A percentile compares a stretch with the other conserved stretches of the same genome.
Conservation (phyloP, 1,140 invertebrate species). For the Conus betulinus region DNA sequence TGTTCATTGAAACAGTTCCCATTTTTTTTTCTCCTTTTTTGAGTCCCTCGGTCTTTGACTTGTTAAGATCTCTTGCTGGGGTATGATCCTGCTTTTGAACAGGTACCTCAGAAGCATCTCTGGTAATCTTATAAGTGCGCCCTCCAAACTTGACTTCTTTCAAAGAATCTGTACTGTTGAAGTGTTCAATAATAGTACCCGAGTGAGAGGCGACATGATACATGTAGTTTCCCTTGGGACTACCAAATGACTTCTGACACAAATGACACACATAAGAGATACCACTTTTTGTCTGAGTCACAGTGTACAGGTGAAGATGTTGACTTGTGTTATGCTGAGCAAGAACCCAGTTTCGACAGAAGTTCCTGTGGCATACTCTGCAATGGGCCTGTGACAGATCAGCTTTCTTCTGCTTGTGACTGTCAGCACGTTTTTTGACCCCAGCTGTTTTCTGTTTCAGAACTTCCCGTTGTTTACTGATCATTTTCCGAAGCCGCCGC, state of each 20-base stretch:
- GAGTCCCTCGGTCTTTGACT: neutral
- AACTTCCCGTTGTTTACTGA: neutral
- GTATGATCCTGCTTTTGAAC: neutral
- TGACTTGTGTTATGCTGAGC: constrained; percentile 45
- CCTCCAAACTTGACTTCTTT: neutral
- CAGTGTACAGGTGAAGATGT: constrained; percentile 43
- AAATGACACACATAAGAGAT: constrained; percentile 43
- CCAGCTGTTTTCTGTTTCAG: neutral
- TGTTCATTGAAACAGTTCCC: neutral
- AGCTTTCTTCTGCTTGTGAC: neutral
- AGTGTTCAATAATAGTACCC: constrained; percentile 32
- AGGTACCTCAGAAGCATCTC: neutral
- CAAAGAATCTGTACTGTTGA: neutral
- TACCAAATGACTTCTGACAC: constrained; percentile 38
- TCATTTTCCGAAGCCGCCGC: neutral
- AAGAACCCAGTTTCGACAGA: constrained; percentile 28
- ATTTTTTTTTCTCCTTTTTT: neutral
- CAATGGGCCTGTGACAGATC: constrained; percentile 4
- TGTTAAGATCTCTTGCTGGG: neutral
- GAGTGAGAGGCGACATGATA: constrained; percentile 42
- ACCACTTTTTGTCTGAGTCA: constrained; percentile 18
- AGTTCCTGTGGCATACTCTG: constrained; percentile 29
- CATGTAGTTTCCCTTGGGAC: constrained; percentile 38
- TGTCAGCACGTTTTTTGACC: neutral
- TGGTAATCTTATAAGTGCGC: neutral